phyloP scores from a whole-genome alignment of 2,888 invertebrate genomes.

The Drosophila kokeensis region DNA sequence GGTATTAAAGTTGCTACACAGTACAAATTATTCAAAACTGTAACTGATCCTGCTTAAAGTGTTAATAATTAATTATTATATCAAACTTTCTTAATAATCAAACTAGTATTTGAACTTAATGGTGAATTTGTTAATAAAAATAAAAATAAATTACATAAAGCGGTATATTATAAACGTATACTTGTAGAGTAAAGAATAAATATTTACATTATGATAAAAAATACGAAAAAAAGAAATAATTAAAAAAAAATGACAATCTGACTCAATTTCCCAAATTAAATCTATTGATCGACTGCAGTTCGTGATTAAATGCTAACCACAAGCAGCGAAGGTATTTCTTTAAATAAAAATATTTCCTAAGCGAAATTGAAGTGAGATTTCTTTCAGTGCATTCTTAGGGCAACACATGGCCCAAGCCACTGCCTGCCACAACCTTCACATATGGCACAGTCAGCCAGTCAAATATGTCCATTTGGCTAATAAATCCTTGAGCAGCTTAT shows the following conservation, averaged over 20 bases:
- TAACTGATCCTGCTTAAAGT: neutral
- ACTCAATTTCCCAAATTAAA: neutral
- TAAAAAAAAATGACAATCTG: neutral
- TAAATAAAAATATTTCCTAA: neutral
- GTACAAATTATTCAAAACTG: neutral
- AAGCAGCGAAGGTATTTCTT: neutral
- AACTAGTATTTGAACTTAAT: neutral
- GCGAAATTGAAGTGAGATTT: slow-evolving; percentile 24
- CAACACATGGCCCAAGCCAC: slow-evolving; percentile 36
- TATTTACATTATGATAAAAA: neutral
- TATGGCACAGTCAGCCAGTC: slow-evolving; percentile 83
- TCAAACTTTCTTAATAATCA: neutral
- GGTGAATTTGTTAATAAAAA: neutral
- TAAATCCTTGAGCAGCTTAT: slow-evolving; percentile 85
- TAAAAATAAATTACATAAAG: neutral
- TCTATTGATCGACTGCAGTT: neutral
- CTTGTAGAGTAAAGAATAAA: neutral
- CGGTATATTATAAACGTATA: neutral
- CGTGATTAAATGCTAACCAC: neutral
- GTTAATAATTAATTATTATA: neutral
- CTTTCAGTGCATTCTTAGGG: slow-evolving; percentile 48
- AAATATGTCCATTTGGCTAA: slow-evolving; percentile 85
- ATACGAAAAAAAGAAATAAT: neutral
- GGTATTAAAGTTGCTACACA: slow-evolving; percentile 41
- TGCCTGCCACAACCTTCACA: slow-evolving; percentile 53